Evolutionary conservation across 2,797 vertebrate species (phyloP), one percentile per base, ranked within the genome.

Genomic region (Okamejei kenojei): DNA sequence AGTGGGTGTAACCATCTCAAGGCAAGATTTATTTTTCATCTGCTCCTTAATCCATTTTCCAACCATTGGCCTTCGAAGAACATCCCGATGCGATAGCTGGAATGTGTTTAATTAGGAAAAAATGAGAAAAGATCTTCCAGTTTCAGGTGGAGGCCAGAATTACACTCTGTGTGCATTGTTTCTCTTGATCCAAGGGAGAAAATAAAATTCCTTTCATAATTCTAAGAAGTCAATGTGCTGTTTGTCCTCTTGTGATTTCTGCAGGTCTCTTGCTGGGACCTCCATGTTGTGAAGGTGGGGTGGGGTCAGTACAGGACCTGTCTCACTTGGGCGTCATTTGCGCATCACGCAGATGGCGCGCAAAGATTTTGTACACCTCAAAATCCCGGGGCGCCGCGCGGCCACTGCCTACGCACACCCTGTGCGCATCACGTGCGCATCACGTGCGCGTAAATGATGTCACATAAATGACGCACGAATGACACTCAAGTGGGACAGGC

Each of bases 51-150:
- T 88, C 63, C 61, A 68, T 88, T 17, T 68, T 88, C 61, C 63
- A 19, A 88, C 35, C n/a, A 32, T 19, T 68, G 61, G n/a, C 11
- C 13, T 32, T 35, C 9, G 17, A 65, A 35, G 2, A 8, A 8
- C 61, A 68, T n/a, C 0, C 63, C 17, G 0, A n/a, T 29, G 11
- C 10, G 61, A 84, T 65, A 15, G 61, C n/a, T 65, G 84, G 84
- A 68, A 88, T 68, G 84, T 68, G 63, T 35, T 88, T 35, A 68
- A 68, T 88, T 88, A 68, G 84, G 17, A 21, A 19, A 68, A 88
- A 88, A 88, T n/a, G 84, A 68, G 68, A 88, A n/a, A 88, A 68
- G n/a, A 88, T 88, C 29, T 88, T 88, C 58, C 15, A 86, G 82
- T 29, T n/a, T 61, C 61, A 17, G 58, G 15, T 88, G 17, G 61